These are phyloP conservation scores for Gymnarchus niloticus DNA, from an alignment of 2,113 vertebrate species.

Conservation along the genomic window DNA sequence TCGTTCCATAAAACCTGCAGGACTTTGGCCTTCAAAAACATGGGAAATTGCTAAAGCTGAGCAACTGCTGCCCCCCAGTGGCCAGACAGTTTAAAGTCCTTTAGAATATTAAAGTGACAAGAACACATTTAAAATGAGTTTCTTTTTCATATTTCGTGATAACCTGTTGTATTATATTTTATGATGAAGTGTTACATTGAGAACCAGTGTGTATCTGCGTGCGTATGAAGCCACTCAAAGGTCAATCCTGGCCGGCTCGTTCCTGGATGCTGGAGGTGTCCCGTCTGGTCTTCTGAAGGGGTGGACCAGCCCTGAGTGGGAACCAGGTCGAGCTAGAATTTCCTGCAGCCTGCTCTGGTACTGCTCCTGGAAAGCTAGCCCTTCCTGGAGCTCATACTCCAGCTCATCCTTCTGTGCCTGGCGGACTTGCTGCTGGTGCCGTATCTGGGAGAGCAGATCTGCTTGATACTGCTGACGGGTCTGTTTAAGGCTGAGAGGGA, in stretches of 20 bases:
- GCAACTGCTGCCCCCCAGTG: not conserved
- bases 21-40: constrained; percentile 3
- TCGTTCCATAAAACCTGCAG: not conserved
- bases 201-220: not conserved
- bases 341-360: constrained; percentile 56
- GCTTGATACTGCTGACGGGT: constrained; percentile 54
- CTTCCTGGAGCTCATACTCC: constrained; percentile 52
- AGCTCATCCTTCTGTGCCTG: constrained; percentile 51
- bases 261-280: not conserved
- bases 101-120: not conserved
- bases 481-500: constrained; percentile 51
- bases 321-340: constrained; percentile 46
- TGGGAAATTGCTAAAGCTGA: not conserved
- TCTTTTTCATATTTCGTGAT: not conserved
- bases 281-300: constrained; percentile 64
- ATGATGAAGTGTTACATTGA: not conserved
- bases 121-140: not conserved
- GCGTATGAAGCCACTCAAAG: not conserved
- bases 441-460: constrained; percentile 70
- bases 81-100: not conserved
- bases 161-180: not conserved
- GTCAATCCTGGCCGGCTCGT: not conserved
- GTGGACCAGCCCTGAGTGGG: constrained; percentile 45
- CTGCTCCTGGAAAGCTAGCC: constrained; percentile 43
- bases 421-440: constrained; percentile 45